These are phyloP conservation scores for Gymnoscopelus microlampas DNA, from an alignment of 2,797 vertebrate genomes.

Conservation along the genomic window DNA sequence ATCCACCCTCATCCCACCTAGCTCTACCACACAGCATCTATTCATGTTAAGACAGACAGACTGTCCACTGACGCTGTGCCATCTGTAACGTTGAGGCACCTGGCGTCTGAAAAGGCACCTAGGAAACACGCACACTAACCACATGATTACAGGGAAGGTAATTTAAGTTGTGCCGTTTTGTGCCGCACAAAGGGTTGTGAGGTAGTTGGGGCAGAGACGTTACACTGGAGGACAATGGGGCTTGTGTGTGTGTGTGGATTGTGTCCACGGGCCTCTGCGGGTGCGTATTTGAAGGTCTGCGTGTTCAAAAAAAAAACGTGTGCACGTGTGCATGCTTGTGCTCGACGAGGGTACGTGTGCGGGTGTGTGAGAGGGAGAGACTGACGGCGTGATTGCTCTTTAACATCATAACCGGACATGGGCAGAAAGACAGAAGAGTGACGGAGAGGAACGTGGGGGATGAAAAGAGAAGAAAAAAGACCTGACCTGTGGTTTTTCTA, in stretches of 20 bases:
- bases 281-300: background rate
- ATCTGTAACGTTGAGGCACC: slow-evolving; percentile 2
- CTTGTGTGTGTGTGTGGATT: background rate
- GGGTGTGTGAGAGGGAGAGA: too few species aligned
- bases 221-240: slow-evolving; percentile 33
- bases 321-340: background rate
- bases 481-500: background rate
- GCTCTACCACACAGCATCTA: slow-evolving; percentile 22
- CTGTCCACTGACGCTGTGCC: background rate
- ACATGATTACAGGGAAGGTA: slow-evolving; percentile 35
- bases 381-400: too few species aligned
- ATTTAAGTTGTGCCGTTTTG: slow-evolving; percentile 5
- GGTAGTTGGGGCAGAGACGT: slow-evolving; percentile 17
- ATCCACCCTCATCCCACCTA: background rate
- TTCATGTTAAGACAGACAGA: slow-evolving; percentile 11
- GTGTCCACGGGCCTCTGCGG: background rate
- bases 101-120: background rate
- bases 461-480: background rate
- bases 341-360: too few species aligned
- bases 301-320: too few species aligned
- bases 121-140: slow-evolving; percentile 13
- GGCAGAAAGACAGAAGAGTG: too few species aligned
- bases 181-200: background rate
- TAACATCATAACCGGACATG: too few species aligned
- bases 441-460: background rate